Conservation (phyloP, 2,113 vertebrate genomes). For the Mastomys natalensis region DNA sequence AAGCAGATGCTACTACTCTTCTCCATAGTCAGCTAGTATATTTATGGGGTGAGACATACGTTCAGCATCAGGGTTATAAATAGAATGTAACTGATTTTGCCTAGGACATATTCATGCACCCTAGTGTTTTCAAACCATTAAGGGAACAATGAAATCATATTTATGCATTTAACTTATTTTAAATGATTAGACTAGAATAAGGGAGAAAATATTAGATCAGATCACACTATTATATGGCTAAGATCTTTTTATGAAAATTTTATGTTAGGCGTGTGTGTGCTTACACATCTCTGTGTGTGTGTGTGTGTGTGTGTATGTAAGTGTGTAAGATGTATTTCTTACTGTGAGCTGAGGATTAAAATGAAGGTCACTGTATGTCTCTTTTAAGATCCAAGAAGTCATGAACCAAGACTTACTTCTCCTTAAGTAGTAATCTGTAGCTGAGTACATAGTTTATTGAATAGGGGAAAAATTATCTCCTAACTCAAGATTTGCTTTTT, state of each 20-base stretch:
- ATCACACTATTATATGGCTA: background rate
- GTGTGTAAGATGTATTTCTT: background rate
- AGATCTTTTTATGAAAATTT: constrained; percentile 30
- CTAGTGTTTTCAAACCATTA: constrained; percentile 42
- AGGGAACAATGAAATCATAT: constrained; percentile 17
- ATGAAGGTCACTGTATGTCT: background rate
- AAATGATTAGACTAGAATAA: background rate
- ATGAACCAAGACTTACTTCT: background rate
- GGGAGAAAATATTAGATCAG: background rate
- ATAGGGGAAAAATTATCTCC: background rate
- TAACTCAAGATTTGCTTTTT: constrained; percentile 22
- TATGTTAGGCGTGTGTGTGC: background rate
- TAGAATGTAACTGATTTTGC: background rate
- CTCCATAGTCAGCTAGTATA: constrained; percentile 15
- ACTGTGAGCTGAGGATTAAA: background rate
- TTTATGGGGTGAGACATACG: background rate
- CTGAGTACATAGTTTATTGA: background rate
- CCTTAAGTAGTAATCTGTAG: background rate
- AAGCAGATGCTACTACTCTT: background rate
- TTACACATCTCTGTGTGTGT: too few relatives aligned
- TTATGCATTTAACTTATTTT: background rate
- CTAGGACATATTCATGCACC: background rate
- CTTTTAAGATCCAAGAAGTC: background rate
- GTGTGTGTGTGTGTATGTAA: too few relatives aligned
- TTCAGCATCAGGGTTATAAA: background rate